Base-by-base conservation (phyloP, 2,797 vertebrate genomes). In the Leptoclinus maculatus region DNA sequence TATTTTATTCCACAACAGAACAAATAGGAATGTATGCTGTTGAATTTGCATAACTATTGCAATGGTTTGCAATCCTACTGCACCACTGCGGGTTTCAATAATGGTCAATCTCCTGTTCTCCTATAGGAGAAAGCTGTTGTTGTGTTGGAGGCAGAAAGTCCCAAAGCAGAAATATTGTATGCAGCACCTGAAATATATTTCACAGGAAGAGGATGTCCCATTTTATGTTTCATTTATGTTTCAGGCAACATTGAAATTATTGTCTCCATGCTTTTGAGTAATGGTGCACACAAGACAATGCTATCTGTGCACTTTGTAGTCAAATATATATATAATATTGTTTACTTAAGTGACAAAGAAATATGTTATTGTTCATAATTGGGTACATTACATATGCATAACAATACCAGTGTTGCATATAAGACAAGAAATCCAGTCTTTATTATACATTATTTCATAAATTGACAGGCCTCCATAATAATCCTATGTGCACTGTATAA, bases 11-110 rank as follows among this genome's bases (percentile, higher is more conserved):
- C 29, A 39, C 5, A 63, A 32, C 16, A 67, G 23, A 62, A 64
- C 47, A 67, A 80, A 73, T 38, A 36, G 36, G 41, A 79, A 54
- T 66, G 41, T 54, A 49, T 8, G 17, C 7, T 45, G 75, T 80
- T 60, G 70, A 41, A 79, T 75, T 65, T 59, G 38, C 43, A 81
- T 80, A 14, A 76, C 73, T 78, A 76, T 81, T 77, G 74, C 66
- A 80, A 57, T 3, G 7, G 38, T 76, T 85, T 78, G 25, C 38
- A 70, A 53, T 76, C 64, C 10, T 29, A 17, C 53, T 67, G 60
- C 68, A 75, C 43, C 67, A 65, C 51, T 66, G 64, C 5, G 0
- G 64, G 70, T 23, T 78, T 76, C 51, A 80, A 3, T 74, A 68
- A 80, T 71, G 45, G 6, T 74, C 72, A 76, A 60, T 83, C n/a